Evolutionary conservation across 2,888 invertebrate species (phyloP).

Genomic region (Hedya salicella): DNA sequence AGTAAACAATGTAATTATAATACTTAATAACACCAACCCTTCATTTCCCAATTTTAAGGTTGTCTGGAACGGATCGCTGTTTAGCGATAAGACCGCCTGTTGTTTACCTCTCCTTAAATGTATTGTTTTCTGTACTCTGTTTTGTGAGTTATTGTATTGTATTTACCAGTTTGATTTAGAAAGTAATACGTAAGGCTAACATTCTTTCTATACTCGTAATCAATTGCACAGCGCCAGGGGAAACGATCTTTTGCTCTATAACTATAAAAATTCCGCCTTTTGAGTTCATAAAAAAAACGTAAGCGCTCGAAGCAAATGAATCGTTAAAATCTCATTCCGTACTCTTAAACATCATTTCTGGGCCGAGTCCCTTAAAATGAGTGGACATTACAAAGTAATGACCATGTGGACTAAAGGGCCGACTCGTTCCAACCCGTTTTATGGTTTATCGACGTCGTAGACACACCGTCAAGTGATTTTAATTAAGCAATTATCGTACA

Average conservation of each 20-base stretch:
- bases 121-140: no score
- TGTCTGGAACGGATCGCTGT: no score
- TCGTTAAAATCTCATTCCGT: constrained; percentile 64
- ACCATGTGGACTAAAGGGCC: constrained; percentile 50
- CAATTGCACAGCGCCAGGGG: constrained; percentile 24
- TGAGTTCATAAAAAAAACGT: constrained; percentile 41
- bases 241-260: constrained; percentile 47
- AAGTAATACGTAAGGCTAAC: not conserved
- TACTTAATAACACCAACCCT: not conserved
- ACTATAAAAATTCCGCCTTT: constrained; percentile 48
- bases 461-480: constrained; percentile 45
- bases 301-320: constrained; percentile 54
- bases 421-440: constrained; percentile 45
- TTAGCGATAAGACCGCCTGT: no score
- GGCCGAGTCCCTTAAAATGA: constrained; percentile 56
- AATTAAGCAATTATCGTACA: constrained; percentile 44
- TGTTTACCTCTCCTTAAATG: no score
- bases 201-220: constrained; percentile 1
- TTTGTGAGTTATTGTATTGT: no score
- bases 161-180: constrained; percentile 4
- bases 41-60: no score
- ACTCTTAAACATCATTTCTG: constrained; percentile 57
- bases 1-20: not conserved
- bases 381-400: constrained; percentile 58
- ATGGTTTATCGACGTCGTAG: constrained; percentile 43